Percentiles rank a stretch among this genome's conserved stretches.
Evolutionary conservation across 2,888 invertebrate species (phyloP).

Genomic region (Heteromyza rotundicornis): DNA sequence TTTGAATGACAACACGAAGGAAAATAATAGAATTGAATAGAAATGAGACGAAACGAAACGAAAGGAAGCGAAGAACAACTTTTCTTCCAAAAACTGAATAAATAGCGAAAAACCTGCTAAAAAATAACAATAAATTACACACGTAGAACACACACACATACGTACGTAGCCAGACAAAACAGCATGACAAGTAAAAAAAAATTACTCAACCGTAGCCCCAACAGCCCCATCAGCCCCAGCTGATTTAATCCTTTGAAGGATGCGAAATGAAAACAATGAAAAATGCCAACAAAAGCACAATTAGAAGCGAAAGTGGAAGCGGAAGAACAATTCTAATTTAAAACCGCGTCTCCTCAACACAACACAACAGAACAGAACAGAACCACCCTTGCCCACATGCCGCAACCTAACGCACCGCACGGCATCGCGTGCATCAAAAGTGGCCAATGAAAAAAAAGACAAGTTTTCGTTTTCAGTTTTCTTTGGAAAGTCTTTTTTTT

Average conservation of each 20-base stretch:
- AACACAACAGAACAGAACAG: constrained; percentile 1
- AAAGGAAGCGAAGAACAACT: constrained; percentile 38
- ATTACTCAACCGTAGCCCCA: no score
- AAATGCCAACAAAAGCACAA: background rate
- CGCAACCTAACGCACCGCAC: background rate
- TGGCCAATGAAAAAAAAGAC: background rate
- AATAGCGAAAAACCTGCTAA: constrained; percentile 10
- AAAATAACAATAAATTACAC: constrained; percentile 23
- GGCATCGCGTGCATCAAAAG: background rate
- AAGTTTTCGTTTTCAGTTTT: no score
- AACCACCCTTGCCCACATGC: background rate
- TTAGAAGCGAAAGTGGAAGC: background rate
- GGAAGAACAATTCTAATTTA: constrained; percentile 7
- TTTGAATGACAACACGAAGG: no score
- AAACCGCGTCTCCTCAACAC: constrained; percentile 7
- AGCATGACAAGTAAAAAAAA: background rate
- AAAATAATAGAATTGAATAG: background rate
- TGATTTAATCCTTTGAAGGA: constrained; percentile 27
- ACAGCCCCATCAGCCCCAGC: constrained; percentile 10
- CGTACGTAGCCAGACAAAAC: constrained; percentile 9
- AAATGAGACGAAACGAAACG: constrained; percentile 18
- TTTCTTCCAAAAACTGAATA: background rate
- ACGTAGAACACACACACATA: constrained; percentile 12
- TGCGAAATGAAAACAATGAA: constrained; percentile 7
- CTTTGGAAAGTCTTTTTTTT: background rate